Evolutionary conservation across 2,888 invertebrate species (phyloP), one percentile per base, ranked within the genome.

Genomic region (Mythimna ferrago): DNA sequence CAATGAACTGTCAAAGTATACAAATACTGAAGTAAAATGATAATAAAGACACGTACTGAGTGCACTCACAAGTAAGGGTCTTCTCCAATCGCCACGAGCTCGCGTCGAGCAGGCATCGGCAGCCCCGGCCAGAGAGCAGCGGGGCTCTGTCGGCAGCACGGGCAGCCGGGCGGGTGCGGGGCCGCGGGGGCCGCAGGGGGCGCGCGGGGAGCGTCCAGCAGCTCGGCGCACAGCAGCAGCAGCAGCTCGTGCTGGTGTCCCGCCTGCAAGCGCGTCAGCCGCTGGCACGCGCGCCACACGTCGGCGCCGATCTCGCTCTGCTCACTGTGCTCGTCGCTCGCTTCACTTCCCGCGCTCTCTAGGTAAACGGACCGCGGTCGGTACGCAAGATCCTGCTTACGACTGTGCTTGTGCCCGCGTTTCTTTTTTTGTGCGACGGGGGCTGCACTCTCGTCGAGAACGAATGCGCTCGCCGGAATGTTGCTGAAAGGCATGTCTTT

Each of bases 401-500:
- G 62, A 21, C 77, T 76, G 21, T 61, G 11, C 53, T 60, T 69
- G 2, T 68, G 53, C 10, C 53, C 44, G n/a, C 35, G 77, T 48
- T 73, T 67, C 21, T 53, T 41, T 32, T 77, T 69, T 5, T 38
- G 10, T 7, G 19, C 4, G 21, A 60, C 51, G 14, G 56, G 38
- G 4, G 35, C 7, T 7, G 51, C 26, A 32, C 35, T 57, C 26
- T 82, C 62, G 58, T 87, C 88, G 1, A 80, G 69, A 0, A 54
- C 11, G 78, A 89, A 89, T 16, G 77, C 84, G 14, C 71, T 75
- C 2, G 76, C 58, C 6, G 89, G 89, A 32, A 89, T 87, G 61
- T 56, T 65, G 71, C 87, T 87, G 76, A 81, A 89, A 6, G 83
- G 62, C 4, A 57, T 80, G 26, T 81, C 85, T 9, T 26, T 16